A percentile compares a stretch with the other conserved stretches of the same genome.
Conservation (phyloP, 1,140 invertebrate species). For the Caenorhabditis latens region DNA sequence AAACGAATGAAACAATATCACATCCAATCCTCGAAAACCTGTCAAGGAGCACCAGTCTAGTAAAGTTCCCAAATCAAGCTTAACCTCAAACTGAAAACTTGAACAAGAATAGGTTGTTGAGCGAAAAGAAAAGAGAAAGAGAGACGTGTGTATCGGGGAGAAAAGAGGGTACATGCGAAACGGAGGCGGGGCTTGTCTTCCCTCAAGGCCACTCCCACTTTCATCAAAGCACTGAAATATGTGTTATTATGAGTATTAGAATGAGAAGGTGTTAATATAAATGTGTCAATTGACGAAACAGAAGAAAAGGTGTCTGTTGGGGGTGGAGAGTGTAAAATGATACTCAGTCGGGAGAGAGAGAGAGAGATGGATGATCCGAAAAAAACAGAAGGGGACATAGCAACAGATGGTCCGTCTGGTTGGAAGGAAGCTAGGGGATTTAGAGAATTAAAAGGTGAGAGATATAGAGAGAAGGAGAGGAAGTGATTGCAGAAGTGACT, state of each 20-base stretch:
- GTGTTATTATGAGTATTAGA: not conserved
- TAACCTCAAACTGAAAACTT: not conserved
- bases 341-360: not conserved
- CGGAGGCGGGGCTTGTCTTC: not conserved
- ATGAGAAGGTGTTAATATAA: not conserved
- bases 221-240: not conserved
- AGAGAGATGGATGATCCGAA: not conserved
- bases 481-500: not conserved
- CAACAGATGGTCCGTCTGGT: not conserved
- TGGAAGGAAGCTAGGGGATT: not conserved
- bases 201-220: slow-evolving; percentile 30
- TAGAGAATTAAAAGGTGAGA: not conserved
- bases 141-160: too few relatives aligned
- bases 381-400: not conserved
- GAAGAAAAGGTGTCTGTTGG: not conserved
- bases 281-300: not conserved
- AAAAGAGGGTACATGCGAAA: too few relatives aligned
- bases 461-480: not conserved
- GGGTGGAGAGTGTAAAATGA: not conserved
- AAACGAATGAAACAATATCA: too few relatives aligned
- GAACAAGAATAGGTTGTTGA: not conserved
- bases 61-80: too few relatives aligned
- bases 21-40: too few relatives aligned
- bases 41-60: too few relatives aligned
- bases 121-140: not conserved